phyloP scores from a whole-genome alignment of 2,888 invertebrate species.

The Portevinia maculata region DNA sequence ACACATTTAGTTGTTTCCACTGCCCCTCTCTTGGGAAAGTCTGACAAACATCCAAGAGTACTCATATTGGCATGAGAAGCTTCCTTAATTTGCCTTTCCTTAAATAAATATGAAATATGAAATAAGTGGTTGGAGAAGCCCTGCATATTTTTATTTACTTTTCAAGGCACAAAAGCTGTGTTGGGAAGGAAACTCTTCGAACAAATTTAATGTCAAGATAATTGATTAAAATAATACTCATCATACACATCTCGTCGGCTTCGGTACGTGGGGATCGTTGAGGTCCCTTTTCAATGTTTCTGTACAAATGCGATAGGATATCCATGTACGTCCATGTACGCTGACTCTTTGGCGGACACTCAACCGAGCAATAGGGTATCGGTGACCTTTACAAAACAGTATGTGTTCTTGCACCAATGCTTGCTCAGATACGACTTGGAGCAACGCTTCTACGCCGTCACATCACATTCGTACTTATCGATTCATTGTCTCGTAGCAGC shows the following conservation, averaged over 20 bases:
- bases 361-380: constrained; percentile 94
- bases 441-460: constrained; percentile 80
- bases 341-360: constrained; percentile 95
- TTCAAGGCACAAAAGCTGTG: too few species aligned
- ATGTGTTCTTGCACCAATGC: constrained; percentile 95
- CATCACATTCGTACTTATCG: constrained; percentile 83
- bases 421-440: constrained; percentile 80
- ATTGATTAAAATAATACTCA: constrained; percentile 82
- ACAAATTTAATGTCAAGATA: too few species aligned
- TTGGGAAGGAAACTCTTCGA: too few species aligned
- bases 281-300: constrained; percentile 92
- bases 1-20: too few species aligned
- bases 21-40: too few species aligned
- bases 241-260: constrained; percentile 93
- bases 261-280: constrained; percentile 95
- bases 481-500: constrained; percentile 92
- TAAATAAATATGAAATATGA: too few species aligned
- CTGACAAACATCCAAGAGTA: too few species aligned
- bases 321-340: constrained; percentile 97
- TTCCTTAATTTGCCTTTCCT: too few species aligned
- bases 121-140: too few species aligned
- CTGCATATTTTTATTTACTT: too few species aligned
- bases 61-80: too few species aligned
- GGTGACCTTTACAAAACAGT: constrained; percentile 95
- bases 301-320: constrained; percentile 92